Conservation (phyloP, 2,113 vertebrate species). For the Stegostoma tigrinum region DNA sequence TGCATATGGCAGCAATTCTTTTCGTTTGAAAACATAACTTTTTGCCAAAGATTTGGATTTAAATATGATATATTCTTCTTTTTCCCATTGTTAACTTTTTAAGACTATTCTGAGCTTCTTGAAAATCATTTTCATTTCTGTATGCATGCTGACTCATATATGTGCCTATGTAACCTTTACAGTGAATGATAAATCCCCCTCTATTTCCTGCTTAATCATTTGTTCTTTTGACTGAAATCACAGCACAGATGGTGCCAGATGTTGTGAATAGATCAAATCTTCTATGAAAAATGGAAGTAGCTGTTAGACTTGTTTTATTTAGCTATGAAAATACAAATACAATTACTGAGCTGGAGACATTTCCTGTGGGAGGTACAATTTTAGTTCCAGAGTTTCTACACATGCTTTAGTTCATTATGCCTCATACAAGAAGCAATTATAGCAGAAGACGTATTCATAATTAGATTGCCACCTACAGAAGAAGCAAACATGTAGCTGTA, state of each 20-base stretch:
- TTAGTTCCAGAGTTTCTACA: not conserved
- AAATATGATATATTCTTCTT: not conserved
- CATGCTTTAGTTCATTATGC: not conserved
- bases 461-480: not conserved
- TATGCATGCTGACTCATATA: not conserved
- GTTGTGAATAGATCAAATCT: constrained; percentile 5
- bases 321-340: constrained; percentile 7
- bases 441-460: not conserved
- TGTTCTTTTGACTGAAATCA: not conserved
- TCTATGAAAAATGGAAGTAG: not conserved
- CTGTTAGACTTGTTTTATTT: not conserved
- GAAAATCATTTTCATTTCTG: not conserved
- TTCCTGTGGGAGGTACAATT: not conserved
- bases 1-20: not conserved
- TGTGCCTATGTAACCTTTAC: not conserved
- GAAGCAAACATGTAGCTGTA: not conserved
- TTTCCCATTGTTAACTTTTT: not conserved
- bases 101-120: not conserved
- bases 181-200: not conserved
- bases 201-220: not conserved
- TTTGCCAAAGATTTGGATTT: not conserved
- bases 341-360: not conserved
- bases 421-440: not conserved
- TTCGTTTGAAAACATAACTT: not conserved
- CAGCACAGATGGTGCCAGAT: not conserved